Evolutionary conservation across 2,888 invertebrate genomes (phyloP).

Genomic region (Tineola bisselliella): DNA sequence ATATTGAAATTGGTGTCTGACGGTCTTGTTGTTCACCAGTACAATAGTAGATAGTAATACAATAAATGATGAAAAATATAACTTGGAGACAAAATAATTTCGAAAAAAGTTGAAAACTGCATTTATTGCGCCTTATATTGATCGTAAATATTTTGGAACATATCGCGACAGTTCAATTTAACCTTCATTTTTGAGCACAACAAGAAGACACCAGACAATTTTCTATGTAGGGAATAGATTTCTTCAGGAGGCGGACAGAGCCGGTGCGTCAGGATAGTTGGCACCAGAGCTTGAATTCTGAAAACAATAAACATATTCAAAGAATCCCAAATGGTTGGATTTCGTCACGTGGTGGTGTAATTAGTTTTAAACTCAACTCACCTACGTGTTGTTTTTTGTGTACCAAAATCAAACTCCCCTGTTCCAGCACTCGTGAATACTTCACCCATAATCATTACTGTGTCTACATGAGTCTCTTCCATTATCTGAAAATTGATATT

Average conservation of each 20-base stretch:
- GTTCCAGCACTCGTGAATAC: slow-evolving; percentile 78
- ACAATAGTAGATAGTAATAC: no score
- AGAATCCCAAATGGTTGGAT: neutral
- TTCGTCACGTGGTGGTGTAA: no score
- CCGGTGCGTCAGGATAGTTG: slow-evolving; percentile 92
- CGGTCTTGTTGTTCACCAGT: no score
- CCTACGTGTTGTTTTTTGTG: slow-evolving; percentile 78
- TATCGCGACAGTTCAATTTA: slow-evolving; percentile 81
- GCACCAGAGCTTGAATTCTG: slow-evolving; percentile 82
- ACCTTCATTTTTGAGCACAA: slow-evolving; percentile 88
- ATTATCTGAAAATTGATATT: slow-evolving; percentile 72
- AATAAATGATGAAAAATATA: no score
- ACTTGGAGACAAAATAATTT: no score
- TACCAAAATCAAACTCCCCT: slow-evolving; percentile 89
- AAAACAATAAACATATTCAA: neutral
- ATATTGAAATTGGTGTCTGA: no score
- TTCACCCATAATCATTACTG: slow-evolving; percentile 97
- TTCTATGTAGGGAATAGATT: slow-evolving; percentile 96
- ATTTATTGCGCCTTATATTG: slow-evolving; percentile 64
- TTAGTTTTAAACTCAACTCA: no score
- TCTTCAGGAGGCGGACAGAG: slow-evolving; percentile 98
- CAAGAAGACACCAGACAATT: slow-evolving; percentile 94
- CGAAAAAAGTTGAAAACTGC: no score
- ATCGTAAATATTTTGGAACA: slow-evolving; percentile 82
- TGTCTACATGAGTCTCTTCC: slow-evolving; percentile 96